Base-by-base conservation (phyloP, 1,140 invertebrate species). In the Calosoma granatense region DNA sequence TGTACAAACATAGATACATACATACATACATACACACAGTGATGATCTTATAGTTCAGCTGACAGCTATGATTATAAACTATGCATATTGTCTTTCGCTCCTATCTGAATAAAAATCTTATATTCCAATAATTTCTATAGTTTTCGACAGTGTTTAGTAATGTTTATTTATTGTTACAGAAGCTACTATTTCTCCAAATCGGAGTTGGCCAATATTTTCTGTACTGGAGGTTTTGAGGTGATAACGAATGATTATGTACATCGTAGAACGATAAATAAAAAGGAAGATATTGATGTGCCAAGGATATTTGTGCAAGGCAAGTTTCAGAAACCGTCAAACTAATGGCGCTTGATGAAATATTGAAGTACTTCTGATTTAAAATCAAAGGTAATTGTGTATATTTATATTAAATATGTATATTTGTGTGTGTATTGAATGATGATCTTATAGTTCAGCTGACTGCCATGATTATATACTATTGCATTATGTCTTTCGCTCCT, bases 261-360 rank as follows among this genome's bases (percentile, higher is more conserved):
- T 63, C 77, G 93, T 51, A 78, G 92, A 58, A 97, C 94, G 0
- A 75, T 95, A 0, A 97, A 97, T 72, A 75, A 86, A 23, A 97
- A 97, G 67, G 92, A 97, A 75, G 85, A 86, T 20, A 79, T 97
- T 51, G 83, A 93, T 81, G 91, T 94, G 0, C 87, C 86, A 0
- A 79, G 94, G 56, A 87, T 93, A 62, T 97, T 96, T 78, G 79
- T 97, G 6, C 94, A 98, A 74, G 89, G 83, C 15, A 94, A 93
- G 78, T 94, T 92, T 70, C 70, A 64, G 12, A 89, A 85, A 66
- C 75, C 75, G 53, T 56, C 22, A 12, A 43, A 56, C 26, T 19
- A 36, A n/a, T n/a, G n/a, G n/a, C n/a, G n/a, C n/a, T n/a, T n/a
- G n/a, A n/a, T n/a, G n/a, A n/a, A n/a, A n/a, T n/a, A n/a, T 36